These are phyloP conservation scores for Cossypha heuglini DNA, from an alignment of 2,797 vertebrate genomes.

Conservation along the genomic window DNA sequence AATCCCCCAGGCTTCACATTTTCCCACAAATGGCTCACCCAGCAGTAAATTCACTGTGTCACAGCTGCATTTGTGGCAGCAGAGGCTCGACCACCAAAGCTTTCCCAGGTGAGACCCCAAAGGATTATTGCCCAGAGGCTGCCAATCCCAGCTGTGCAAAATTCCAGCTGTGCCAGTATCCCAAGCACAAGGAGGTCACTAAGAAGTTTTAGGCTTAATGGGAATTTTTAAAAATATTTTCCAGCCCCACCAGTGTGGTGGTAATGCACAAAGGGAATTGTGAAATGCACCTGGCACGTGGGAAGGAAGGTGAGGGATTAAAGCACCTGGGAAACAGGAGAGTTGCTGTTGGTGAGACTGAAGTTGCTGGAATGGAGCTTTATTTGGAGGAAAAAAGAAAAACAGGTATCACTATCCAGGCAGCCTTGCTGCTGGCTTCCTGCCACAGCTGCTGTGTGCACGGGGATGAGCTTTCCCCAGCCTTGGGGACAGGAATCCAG, in stretches of 20 bases:
- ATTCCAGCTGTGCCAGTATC: neutral
- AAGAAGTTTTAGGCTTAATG: neutral
- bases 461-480: neutral
- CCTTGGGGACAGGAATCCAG: neutral
- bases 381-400: neutral
- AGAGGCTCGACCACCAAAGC: neutral
- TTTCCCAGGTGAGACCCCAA: neutral
- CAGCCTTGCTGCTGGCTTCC: neutral
- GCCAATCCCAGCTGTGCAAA: neutral
- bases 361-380: neutral
- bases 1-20: neutral
- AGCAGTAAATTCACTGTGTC: fast-evolving
- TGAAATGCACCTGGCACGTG: neutral
- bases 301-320: neutral
- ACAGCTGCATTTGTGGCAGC: neutral
- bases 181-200: neutral
- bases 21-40: fast-evolving
- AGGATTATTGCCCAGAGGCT: neutral
- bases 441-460: neutral
- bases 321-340: neutral
- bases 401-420: neutral
- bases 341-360: neutral
- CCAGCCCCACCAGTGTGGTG: neutral
- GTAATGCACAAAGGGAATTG: neutral
- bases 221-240: neutral